These are phyloP conservation scores for Kuschelorhynchus macadamiae DNA, from an alignment of 2,888 invertebrate genomes.

Conservation along the genomic window DNA sequence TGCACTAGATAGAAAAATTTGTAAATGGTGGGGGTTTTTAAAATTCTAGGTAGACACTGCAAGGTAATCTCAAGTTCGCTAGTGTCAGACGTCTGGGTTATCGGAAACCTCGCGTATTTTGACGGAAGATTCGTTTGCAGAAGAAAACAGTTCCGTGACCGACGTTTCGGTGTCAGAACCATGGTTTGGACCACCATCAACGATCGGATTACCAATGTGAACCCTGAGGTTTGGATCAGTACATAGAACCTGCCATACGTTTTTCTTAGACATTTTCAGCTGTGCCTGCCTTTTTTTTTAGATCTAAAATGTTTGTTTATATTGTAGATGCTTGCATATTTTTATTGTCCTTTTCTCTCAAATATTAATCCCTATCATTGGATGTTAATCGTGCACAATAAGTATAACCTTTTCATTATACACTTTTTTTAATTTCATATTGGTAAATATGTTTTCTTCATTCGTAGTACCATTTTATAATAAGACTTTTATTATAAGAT, in stretches of 20 bases:
- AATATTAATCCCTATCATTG: neutral
- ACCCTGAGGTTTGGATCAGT: conserved; percentile 42
- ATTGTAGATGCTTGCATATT: too few relatives aligned
- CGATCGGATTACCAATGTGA: conserved; percentile 41
- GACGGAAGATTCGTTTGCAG: neutral
- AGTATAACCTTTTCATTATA: too few relatives aligned
- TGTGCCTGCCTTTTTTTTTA: conserved; percentile 8
- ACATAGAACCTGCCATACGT: neutral
- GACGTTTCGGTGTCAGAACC: conserved; percentile 18
- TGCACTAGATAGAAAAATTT: neutral
- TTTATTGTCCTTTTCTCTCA: neutral
- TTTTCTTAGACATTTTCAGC: neutral
- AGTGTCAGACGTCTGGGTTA: conserved; percentile 11
- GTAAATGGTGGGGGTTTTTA: conserved; percentile 46
- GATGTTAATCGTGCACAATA: too few relatives aligned
- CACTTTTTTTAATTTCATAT: too few relatives aligned
- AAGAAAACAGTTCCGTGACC: neutral
- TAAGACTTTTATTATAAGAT: too few relatives aligned
- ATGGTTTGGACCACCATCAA: conserved; percentile 47
- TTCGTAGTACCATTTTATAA: too few relatives aligned
- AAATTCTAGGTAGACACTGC: conserved; percentile 37
- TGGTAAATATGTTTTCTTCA: too few relatives aligned
- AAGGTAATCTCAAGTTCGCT: conserved; percentile 39
- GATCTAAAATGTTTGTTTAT: too few relatives aligned
- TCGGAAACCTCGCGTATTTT: neutral